phyloP scores from a whole-genome alignment of 2,888 invertebrate species.

The Zygothrica quintamaculata region DNA sequence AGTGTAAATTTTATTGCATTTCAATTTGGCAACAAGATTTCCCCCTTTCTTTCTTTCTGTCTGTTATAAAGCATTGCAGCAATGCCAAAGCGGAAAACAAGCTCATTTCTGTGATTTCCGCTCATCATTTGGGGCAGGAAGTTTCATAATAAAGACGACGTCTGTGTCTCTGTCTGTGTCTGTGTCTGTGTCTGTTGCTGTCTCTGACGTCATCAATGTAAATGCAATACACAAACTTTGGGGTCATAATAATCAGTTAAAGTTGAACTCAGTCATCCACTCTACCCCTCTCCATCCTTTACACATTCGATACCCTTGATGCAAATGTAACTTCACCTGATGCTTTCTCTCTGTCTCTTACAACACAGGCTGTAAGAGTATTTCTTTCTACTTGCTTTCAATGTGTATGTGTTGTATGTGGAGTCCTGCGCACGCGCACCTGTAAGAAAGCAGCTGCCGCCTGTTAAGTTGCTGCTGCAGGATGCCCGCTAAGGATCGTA shows the following conservation, averaged over 20 bases:
- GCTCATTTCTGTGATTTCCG: conserved; percentile 79
- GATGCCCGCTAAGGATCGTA: conserved; percentile 55
- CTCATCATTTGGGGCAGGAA: conserved; percentile 69
- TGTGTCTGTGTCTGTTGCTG: conserved; percentile 38
- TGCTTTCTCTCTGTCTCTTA: neutral
- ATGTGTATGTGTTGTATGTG: conserved; percentile 9
- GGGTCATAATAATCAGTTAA: conserved; percentile 48
- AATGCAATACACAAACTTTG: conserved; percentile 7
- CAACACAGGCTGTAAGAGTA: neutral
- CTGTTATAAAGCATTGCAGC: conserved; percentile 2
- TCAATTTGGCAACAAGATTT: conserved; percentile 73
- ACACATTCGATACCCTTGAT: no score
- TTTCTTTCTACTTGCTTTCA: conserved; percentile 2
- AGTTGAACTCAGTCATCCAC: conserved; percentile 1
- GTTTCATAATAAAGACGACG: conserved; percentile 67
- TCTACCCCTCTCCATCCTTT: conserved; percentile 3
- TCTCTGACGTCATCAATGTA: conserved; percentile 61
- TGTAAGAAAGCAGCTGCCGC: conserved; percentile 71
- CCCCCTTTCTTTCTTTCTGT: conserved; percentile 64
- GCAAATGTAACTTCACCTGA: neutral
- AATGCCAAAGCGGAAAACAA: conserved; percentile 65
- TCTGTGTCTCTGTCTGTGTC: neutral
- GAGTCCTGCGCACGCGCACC: conserved; percentile 71
- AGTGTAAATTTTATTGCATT: conserved; percentile 82
- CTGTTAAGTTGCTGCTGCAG: conserved; percentile 28